Conservation (phyloP, 2,888 invertebrate species). For the Tinea trinotella region DNA sequence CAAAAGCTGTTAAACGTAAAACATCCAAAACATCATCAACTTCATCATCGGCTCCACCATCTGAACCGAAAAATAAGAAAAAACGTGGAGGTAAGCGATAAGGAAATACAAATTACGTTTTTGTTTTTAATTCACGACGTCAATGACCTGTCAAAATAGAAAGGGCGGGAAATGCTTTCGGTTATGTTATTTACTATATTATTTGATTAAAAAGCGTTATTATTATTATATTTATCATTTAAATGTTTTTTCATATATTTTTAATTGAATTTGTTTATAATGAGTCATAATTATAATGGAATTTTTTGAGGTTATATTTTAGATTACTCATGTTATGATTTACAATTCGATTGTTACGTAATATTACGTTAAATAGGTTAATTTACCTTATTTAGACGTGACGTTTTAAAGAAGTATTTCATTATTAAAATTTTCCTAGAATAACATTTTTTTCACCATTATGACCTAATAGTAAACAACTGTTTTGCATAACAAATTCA, state of each 20-base stretch:
- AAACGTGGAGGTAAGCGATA: conserved; percentile 58
- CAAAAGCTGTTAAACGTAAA: conserved; percentile 64
- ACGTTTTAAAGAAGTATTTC: background rate
- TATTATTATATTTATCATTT: background rate
- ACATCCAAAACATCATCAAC: conserved; percentile 48
- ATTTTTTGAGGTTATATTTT: conserved; percentile 4
- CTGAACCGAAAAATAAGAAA: conserved; percentile 62
- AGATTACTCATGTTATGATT: background rate
- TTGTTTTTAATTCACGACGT: conserved; percentile 65
- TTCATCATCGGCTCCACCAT: conserved; percentile 33
- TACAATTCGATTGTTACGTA: background rate
- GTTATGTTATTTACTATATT: background rate
- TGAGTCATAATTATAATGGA: background rate
- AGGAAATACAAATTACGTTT: conserved; percentile 25
- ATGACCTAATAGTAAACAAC: background rate
- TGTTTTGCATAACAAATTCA: too few species aligned
- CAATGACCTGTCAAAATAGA: conserved; percentile 66
- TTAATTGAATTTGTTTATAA: background rate
- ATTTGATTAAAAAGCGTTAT: background rate
- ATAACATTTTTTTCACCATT: background rate
- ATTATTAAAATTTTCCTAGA: background rate
- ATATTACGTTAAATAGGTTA: background rate
- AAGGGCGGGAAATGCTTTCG: conserved; percentile 60
- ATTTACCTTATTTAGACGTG: background rate
- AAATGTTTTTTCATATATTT: background rate